Conservation (phyloP, 2,888 invertebrate species). For the Synanthedon tipuliformis region DNA sequence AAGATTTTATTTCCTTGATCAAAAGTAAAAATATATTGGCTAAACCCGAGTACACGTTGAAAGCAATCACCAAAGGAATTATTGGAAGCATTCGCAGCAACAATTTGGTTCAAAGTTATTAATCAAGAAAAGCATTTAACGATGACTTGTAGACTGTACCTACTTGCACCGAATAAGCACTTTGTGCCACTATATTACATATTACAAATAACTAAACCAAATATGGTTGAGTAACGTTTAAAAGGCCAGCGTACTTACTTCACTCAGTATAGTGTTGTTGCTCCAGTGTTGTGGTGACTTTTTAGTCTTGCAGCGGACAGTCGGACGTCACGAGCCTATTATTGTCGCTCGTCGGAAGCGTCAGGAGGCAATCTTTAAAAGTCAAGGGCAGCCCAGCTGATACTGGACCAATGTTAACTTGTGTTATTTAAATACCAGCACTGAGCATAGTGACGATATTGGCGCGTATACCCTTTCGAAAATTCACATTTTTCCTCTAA, state of each 20-base stretch:
- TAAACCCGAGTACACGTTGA: not conserved
- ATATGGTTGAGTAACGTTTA: slow-evolving; percentile 16
- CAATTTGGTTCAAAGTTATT: not conserved
- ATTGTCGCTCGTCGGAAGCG: slow-evolving; percentile 60
- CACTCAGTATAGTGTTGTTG: not conserved
- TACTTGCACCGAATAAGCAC: slow-evolving; percentile 5
- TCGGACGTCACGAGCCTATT: slow-evolving; percentile 27
- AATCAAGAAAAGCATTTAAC: slow-evolving; percentile 6
- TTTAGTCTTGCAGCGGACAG: slow-evolving; percentile 9
- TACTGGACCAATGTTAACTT: slow-evolving; percentile 66
- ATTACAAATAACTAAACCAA: slow-evolving; percentile 12
- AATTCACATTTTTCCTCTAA: slow-evolving; percentile 42
- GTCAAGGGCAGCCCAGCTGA: slow-evolving; percentile 53
- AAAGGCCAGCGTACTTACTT: slow-evolving; percentile 15
- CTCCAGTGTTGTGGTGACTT: not conserved
- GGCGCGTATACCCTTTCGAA: slow-evolving; percentile 53
- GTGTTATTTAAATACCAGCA: slow-evolving; percentile 67
- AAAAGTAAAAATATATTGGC: too few species aligned
- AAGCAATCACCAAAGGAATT: slow-evolving; percentile 1
- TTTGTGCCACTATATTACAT: slow-evolving; percentile 7
- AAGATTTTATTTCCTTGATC: too few species aligned
- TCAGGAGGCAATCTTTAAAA: slow-evolving; percentile 51
- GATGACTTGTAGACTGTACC: slow-evolving; percentile 2
- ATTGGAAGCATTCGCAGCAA: not conserved
- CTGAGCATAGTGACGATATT: slow-evolving; percentile 33